Conservation (phyloP, 2,888 invertebrate species). For the Amphipoea lucens region DNA sequence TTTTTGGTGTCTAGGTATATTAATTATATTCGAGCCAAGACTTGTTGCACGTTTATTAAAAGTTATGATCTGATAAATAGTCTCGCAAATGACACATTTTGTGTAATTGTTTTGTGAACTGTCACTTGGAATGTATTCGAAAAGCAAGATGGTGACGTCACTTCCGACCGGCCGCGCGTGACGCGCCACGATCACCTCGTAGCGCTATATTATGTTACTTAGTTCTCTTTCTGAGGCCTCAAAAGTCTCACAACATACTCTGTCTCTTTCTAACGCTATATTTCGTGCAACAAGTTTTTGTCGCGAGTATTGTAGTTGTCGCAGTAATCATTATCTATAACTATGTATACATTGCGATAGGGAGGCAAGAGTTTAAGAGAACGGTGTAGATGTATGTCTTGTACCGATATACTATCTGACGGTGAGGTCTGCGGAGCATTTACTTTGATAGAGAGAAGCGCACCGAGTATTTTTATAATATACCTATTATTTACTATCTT, state of each 20-base stretch:
- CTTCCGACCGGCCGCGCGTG: neutral
- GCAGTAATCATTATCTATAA: neutral
- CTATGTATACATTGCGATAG: neutral
- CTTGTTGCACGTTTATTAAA: constrained; percentile 2
- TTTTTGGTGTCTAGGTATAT: neutral
- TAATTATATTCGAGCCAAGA: neutral
- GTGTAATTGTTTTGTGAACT: neutral
- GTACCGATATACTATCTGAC: neutral
- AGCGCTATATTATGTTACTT: neutral
- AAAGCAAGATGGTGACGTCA: neutral
- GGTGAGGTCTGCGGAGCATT: neutral
- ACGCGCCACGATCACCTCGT: neutral
- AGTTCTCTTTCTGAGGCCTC: neutral
- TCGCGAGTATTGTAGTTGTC: neutral
- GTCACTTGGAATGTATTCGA: neutral
- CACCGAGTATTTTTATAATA: constrained; percentile 12
- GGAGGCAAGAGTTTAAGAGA: neutral
- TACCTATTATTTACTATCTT: neutral
- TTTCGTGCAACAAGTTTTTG: neutral
- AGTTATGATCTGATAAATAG: neutral
- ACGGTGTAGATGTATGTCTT: neutral
- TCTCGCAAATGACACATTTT: neutral
- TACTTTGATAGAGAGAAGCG: neutral
- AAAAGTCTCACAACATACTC: neutral
- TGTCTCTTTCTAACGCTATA: neutral